These are phyloP conservation scores for Stenoptilia bipunctidactyla DNA, from an alignment of 2,888 invertebrate genomes.

Conservation along the genomic window DNA sequence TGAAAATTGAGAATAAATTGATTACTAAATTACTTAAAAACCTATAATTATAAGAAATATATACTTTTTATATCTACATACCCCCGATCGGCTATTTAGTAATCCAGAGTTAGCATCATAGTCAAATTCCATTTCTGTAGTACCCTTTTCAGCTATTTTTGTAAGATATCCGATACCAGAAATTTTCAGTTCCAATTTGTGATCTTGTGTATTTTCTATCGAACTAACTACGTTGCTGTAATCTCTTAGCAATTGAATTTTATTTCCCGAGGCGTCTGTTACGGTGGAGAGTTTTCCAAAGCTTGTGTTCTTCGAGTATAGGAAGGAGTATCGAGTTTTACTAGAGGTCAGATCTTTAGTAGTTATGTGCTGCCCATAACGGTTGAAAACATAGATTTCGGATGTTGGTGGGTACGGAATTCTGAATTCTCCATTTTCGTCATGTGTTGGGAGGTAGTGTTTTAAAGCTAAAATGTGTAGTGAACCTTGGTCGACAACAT, in stretches of 20 bases:
- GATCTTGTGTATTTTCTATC: constrained; percentile 94
- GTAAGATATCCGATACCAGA: constrained; percentile 93
- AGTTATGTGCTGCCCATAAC: constrained; percentile 95
- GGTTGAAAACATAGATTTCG: constrained; percentile 93
- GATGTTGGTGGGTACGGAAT: constrained; percentile 94
- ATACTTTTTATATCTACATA: constrained; percentile 40
- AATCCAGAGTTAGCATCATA: constrained; percentile 92
- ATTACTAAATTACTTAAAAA: constrained; percentile 3
- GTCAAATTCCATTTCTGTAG: constrained; percentile 89
- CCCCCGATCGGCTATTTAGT: constrained; percentile 85
- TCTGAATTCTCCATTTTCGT: constrained; percentile 91
- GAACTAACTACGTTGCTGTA: constrained; percentile 94
- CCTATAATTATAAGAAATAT: constrained; percentile 3
- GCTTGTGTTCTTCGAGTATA: constrained; percentile 96
- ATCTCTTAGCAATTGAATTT: constrained; percentile 91
- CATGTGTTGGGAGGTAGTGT: constrained; percentile 88
- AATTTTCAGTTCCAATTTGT: constrained; percentile 91
- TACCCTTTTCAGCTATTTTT: constrained; percentile 88
- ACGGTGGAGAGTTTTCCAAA: constrained; percentile 95
- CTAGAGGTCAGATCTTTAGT: constrained; percentile 96
- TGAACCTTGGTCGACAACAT: constrained; percentile 95
- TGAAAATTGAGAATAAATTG: constrained; percentile 47
- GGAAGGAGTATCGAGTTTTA: constrained; percentile 93
- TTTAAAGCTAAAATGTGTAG: constrained; percentile 87
- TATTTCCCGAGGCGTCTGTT: constrained; percentile 93